Percentiles rank a stretch among this genome's conserved stretches.
Conservation (phyloP, 2,797 vertebrate species). For the Manis crassicaudata region DNA sequence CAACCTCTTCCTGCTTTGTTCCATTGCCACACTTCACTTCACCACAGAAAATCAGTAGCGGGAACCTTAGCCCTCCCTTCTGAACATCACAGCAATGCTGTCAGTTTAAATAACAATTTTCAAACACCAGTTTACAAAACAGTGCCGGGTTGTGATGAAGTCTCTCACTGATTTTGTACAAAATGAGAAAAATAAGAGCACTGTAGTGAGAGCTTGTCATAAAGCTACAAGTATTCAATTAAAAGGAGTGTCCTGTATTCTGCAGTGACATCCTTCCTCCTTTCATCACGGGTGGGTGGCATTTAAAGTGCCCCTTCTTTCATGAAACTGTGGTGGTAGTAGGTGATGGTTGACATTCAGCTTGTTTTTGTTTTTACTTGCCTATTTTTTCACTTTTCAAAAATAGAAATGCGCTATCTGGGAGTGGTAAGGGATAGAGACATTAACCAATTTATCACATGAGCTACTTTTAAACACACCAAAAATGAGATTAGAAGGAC, state of each 20-base stretch:
- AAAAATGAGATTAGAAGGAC: conserved; percentile 13
- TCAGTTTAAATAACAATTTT: conserved; percentile 19
- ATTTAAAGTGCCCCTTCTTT: neutral
- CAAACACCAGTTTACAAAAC: conserved; percentile 55
- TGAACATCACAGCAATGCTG: conserved; percentile 4
- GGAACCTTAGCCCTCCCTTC: neutral
- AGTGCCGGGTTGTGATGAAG: neutral
- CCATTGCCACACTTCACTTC: neutral
- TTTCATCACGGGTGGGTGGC: neutral
- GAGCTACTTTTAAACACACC: conserved; percentile 1
- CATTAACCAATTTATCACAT: conserved; percentile 16
- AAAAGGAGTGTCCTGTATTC: conserved; percentile 40
- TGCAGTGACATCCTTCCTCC: neutral
- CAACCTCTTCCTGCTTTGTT: conserved; percentile 21
- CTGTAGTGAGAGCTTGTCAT: conserved; percentile 34
- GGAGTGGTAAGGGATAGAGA: conserved; percentile 15
- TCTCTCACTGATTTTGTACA: conserved; percentile 18
- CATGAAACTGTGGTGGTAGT: neutral
- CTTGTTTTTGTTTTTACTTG: neutral
- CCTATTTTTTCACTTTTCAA: conserved; percentile 29
- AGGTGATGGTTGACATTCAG: neutral
- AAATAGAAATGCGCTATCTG: conserved; percentile 47
- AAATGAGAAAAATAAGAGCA: conserved; percentile 52
- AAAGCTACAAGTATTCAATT: conserved; percentile 46
- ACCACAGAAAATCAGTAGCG: conserved; percentile 35